phyloP scores from a whole-genome alignment of 2,888 invertebrate species.

The Thymelicus acteon region DNA sequence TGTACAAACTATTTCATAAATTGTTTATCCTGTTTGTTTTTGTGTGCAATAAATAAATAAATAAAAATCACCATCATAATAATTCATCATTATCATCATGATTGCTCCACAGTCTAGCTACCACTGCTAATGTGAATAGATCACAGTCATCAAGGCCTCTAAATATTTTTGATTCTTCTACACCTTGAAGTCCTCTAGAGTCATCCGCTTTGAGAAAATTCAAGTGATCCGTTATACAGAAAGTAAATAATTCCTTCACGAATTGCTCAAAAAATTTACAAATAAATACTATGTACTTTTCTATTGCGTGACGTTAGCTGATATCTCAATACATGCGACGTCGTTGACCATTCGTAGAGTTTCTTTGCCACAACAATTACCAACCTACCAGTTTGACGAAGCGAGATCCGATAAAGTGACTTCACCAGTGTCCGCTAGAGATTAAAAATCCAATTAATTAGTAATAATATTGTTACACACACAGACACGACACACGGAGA shows the following conservation, averaged over 20 bases:
- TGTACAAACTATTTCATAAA: no score
- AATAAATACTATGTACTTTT: background rate
- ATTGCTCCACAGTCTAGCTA: no score
- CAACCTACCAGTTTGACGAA: background rate
- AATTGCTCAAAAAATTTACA: background rate
- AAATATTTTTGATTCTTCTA: no score
- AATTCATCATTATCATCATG: no score
- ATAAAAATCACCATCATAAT: no score
- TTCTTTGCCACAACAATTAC: background rate
- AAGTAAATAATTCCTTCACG: background rate
- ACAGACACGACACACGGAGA: background rate
- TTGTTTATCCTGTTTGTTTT: no score
- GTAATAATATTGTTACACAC: background rate
- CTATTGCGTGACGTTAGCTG: constrained; percentile 4
- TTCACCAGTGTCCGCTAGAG: background rate
- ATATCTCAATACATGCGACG: background rate
- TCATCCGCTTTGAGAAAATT: no score
- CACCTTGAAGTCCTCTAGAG: no score
- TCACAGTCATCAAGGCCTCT: no score
- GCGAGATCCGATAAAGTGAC: background rate
- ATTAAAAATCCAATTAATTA: background rate
- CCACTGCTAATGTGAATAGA: no score
- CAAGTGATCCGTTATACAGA: no score
- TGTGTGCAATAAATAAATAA: no score
- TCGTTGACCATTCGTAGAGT: background rate